A percentile compares a stretch with the other conserved stretches of the same genome.
Evolutionary conservation across 2,113 vertebrate species (phyloP).

Genomic region (Cyrtonyx montezumae): DNA sequence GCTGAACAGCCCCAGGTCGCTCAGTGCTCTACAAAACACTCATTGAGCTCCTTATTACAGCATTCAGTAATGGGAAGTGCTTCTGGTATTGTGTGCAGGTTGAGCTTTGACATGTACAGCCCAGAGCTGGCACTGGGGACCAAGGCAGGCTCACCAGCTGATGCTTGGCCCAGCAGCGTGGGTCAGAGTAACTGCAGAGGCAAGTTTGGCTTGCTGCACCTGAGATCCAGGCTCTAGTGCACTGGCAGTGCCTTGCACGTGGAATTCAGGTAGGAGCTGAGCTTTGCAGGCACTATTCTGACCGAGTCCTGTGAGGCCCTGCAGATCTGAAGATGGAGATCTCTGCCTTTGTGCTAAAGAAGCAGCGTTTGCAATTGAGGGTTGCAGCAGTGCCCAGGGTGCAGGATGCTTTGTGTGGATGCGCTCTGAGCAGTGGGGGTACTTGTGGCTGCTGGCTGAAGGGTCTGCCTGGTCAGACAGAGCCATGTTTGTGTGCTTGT

Average conservation of each 20-base stretch:
- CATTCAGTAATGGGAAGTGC: background rate
- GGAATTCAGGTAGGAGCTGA: background rate
- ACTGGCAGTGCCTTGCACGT: rapidly evolving
- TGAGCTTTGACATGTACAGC: background rate
- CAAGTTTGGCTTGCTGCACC: rapidly evolving
- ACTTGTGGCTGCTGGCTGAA: rapidly evolving
- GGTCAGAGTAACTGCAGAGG: background rate
- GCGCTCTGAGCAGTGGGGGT: background rate
- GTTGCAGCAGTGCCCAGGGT: rapidly evolving
- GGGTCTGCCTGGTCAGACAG: background rate
- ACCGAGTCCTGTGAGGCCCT: rapidly evolving
- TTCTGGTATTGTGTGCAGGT: background rate
- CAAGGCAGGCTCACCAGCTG: rapidly evolving
- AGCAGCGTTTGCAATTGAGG: rapidly evolving
- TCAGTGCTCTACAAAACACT: background rate
- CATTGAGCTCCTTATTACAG: conserved; percentile 65
- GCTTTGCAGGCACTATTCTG: rapidly evolving
- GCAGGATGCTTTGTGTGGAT: rapidly evolving
- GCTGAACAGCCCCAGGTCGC: no score
- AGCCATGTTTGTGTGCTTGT: rapidly evolving
- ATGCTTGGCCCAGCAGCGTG: background rate
- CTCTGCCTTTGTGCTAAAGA: background rate
- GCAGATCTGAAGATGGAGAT: background rate
- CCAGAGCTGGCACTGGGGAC: background rate
- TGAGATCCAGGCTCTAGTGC: rapidly evolving